These are phyloP conservation scores for Miltochrista miniata DNA, from an alignment of 2,888 invertebrate species.

Conservation along the genomic window DNA sequence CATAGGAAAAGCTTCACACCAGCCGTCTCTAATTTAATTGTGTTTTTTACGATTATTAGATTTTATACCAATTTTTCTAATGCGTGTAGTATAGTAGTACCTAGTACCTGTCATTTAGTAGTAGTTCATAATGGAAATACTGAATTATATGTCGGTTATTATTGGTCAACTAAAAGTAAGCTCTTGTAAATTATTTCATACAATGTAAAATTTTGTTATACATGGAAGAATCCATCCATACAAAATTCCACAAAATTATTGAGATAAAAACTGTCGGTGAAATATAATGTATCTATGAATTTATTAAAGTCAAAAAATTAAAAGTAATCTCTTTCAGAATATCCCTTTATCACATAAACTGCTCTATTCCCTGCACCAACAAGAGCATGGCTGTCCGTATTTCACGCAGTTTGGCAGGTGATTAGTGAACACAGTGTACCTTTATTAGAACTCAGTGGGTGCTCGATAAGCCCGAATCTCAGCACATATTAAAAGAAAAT, in stretches of 20 bases:
- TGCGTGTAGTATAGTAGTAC: constrained; percentile 5
- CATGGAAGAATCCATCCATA: no score
- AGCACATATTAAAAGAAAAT: background rate
- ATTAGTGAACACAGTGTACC: constrained; percentile 13
- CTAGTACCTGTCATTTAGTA: background rate
- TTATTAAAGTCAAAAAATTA: no score
- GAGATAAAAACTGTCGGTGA: no score
- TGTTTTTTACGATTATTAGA: constrained; percentile 42
- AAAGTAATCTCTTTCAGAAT: background rate
- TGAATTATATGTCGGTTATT: no score
- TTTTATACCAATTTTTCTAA: constrained; percentile 33
- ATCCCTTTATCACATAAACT: constrained; percentile 6
- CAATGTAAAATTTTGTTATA: no score
- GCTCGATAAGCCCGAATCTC: background rate
- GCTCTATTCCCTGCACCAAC: constrained; percentile 5
- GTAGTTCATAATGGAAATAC: no score
- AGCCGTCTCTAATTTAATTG: constrained; percentile 33
- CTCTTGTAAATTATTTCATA: no score
- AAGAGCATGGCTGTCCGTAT: constrained; percentile 3
- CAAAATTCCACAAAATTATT: no score
- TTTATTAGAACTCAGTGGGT: constrained; percentile 14
- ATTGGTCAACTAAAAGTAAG: no score
- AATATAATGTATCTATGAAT: no score
- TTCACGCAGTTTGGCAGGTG: constrained; percentile 11
- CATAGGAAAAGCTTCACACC: constrained; percentile 13